A percentile compares a stretch with the other conserved stretches of the same genome.
Conservation (phyloP, 2,888 invertebrate genomes). For the Nasonia oneida region DNA sequence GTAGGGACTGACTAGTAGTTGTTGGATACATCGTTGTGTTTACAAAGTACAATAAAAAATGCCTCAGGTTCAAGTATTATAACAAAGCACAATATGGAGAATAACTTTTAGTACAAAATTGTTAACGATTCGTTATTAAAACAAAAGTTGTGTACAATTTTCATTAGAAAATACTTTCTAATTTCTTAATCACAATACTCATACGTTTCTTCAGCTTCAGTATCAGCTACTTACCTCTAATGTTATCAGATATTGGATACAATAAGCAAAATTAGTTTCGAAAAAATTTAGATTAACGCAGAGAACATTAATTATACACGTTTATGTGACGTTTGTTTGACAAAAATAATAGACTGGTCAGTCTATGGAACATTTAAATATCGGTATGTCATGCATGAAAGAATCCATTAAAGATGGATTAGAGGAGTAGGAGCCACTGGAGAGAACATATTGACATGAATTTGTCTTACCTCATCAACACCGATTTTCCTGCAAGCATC, state of each 20-base stretch:
- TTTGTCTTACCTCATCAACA: slow-evolving; percentile 90
- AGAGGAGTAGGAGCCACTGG: slow-evolving; percentile 18
- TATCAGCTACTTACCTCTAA: slow-evolving; percentile 39
- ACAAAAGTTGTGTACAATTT: not conserved
- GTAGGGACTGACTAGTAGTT: slow-evolving; percentile 79
- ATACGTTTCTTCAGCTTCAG: not conserved
- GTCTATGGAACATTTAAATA: slow-evolving; percentile 23
- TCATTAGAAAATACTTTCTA: slow-evolving; percentile 17
- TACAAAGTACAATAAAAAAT: slow-evolving; percentile 38
- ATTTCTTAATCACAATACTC: not conserved
- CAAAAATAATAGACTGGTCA: slow-evolving; percentile 1
- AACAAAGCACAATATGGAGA: slow-evolving; percentile 13
- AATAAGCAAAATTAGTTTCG: slow-evolving; percentile 1
- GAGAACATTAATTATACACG: not conserved
- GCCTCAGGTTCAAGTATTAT: slow-evolving; percentile 27
- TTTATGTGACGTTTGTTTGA: not conserved
- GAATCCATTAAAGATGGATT: not conserved
- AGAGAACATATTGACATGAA: slow-evolving; percentile 11
- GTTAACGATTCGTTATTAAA: not conserved
- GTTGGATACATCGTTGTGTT: slow-evolving; percentile 72
- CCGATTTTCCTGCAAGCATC: slow-evolving; percentile 97
- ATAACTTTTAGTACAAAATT: slow-evolving; percentile 30
- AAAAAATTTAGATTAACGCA: not conserved
- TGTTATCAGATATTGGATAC: not conserved
- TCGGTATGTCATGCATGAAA: slow-evolving; percentile 26